Base-by-base conservation (phyloP, 2,888 invertebrate species). In the Agrilus mali region DNA sequence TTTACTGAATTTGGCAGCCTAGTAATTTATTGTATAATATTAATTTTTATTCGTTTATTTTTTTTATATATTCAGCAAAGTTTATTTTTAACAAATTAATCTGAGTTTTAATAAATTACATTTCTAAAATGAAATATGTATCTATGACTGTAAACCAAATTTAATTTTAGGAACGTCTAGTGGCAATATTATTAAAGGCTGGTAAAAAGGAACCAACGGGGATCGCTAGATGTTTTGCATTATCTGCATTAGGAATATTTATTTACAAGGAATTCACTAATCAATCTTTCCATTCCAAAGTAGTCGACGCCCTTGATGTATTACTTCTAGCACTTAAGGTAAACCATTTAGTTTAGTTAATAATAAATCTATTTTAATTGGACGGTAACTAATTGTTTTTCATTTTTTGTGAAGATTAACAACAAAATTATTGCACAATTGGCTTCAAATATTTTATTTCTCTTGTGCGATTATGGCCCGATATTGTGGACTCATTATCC, bases 181-280 rank as follows among this genome's bases (percentile, higher is more conserved):
- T 94, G 35, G 84, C 83, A 61, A 86, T 93, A 55, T 74, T 95
- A 43, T 71, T 95, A 53, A 80, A 87, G 57, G 85, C 88, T 56
- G 92, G 93, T 20, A 82, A 89, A 44, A 77, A 85, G 38, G 95
- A 95, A 69, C 89, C 90, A 45, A 83, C 86, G 41, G 88, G 84
- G 14, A 77, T 82, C 58, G 93, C 93, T 20, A 78, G 94, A 50
- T 90, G 89, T 58, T 82, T 93, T 50, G 90, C 93, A 32, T 73
- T 95, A 3, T 86, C 88, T 44, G 85, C 89, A 40, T 74, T 95
- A 41, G 85, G 88, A 2, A 75, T 82, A 56, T 84, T 79, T 60
- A 68, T 81, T 15, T 82, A 82, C 55, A 75, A 78, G 59, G 82
- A 82, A 62, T 60, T 74, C 38, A 69, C 69, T 17, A 75, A 77